Conservation (phyloP, 2,113 vertebrate species). For the Neotoma lepida region DNA sequence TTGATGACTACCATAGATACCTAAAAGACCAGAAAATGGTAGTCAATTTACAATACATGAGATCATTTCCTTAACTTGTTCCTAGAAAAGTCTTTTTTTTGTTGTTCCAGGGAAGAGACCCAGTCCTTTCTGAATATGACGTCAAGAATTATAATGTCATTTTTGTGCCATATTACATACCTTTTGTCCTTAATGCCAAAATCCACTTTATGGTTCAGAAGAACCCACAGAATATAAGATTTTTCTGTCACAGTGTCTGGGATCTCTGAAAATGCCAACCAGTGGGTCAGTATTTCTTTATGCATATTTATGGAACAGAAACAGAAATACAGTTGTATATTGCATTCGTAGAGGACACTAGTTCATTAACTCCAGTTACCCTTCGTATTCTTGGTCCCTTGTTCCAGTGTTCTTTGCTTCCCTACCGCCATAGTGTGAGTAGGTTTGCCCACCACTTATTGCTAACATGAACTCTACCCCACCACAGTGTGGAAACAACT, state of each 20-base stretch:
- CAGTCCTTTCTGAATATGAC: neutral
- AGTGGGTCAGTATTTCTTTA: neutral
- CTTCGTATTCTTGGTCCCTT: neutral
- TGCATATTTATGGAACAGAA: neutral
- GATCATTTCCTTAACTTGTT: neutral
- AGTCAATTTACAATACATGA: neutral
- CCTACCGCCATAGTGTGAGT: neutral
- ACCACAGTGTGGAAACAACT: neutral
- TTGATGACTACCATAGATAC: neutral
- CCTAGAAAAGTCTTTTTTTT: neutral
- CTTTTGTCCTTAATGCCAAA: neutral
- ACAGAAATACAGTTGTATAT: neutral
- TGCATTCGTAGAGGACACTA: neutral
- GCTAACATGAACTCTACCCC: neutral
- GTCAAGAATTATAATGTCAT: rapidly evolving
- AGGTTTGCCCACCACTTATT: neutral
- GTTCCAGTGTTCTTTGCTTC: too few species aligned
- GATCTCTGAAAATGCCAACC: neutral
- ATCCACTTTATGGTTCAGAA: neutral
- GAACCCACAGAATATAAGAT: neutral
- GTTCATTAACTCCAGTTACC: neutral
- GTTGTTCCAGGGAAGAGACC: neutral
- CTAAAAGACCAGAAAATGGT: neutral
- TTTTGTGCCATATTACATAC: neutral
- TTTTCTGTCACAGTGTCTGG: neutral